phyloP scores from a whole-genome alignment of 2,888 invertebrate species.

The Cataglyphis livida region DNA sequence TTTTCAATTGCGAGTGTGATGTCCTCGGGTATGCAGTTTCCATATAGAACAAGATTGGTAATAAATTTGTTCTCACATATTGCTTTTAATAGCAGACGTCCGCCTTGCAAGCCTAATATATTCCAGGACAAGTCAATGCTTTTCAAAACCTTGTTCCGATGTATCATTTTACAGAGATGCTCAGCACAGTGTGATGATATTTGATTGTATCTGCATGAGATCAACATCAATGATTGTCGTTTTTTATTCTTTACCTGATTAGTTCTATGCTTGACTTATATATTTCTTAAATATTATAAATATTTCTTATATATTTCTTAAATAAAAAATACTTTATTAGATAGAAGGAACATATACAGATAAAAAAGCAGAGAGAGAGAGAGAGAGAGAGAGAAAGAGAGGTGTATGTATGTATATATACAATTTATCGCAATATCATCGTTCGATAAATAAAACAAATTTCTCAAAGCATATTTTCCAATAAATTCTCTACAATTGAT shows the following conservation, averaged over 20 bases:
- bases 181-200: background rate
- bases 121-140: conserved; percentile 79
- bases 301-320: background rate
- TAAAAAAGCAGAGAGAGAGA: background rate
- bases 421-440: background rate
- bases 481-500: background rate
- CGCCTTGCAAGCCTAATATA: background rate
- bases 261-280: background rate
- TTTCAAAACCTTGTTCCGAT: conserved; percentile 75
- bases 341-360: background rate
- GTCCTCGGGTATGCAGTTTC: background rate
- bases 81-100: background rate
- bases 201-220: background rate
- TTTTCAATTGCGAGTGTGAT: background rate
- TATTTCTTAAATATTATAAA: background rate
- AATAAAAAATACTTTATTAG: background rate
- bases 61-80: background rate
- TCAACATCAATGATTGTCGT: background rate
- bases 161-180: background rate
- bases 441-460: background rate
- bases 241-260: background rate
- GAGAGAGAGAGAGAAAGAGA: background rate
- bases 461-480: background rate
- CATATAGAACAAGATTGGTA: background rate
- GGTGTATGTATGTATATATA: background rate